phyloP scores from a whole-genome alignment of 2,888 invertebrate species.

The Anticlea derivata region DNA sequence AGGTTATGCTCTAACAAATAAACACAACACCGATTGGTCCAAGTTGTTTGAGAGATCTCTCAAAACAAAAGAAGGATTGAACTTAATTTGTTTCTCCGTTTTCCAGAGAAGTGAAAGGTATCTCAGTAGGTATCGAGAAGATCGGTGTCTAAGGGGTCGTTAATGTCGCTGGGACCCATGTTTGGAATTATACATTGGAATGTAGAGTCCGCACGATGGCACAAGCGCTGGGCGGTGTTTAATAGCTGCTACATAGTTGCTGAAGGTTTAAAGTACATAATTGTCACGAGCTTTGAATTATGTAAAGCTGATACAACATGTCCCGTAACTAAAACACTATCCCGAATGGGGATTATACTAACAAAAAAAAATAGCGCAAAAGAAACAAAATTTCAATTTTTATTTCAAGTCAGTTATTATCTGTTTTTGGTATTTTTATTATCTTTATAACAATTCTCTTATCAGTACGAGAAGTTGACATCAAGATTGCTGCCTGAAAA shows the following conservation, averaged over 20 bases:
- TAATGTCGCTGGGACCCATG: slow-evolving; percentile 16
- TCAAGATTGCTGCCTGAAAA: no score
- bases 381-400: no score
- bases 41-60: no score
- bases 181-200: slow-evolving; percentile 18
- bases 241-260: slow-evolving; percentile 3
- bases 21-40: no score
- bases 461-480: no score
- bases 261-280: background rate
- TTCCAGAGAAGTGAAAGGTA: slow-evolving; percentile 23
- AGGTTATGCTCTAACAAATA: no score
- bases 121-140: slow-evolving; percentile 16
- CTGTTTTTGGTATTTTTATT: no score
- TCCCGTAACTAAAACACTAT: no score
- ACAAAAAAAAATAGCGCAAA: no score
- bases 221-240: slow-evolving; percentile 13
- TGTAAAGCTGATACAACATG: background rate
- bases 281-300: slow-evolving; percentile 8
- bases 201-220: slow-evolving; percentile 18
- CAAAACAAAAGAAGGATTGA: slow-evolving; percentile 14
- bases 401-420: no score
- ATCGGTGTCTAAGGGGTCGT: slow-evolving; percentile 22
- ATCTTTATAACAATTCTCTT: no score
- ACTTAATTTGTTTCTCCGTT: slow-evolving; percentile 12
- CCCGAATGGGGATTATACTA: no score